Conservation (phyloP, 2,113 vertebrate genomes). For the Sander vitreus region DNA sequence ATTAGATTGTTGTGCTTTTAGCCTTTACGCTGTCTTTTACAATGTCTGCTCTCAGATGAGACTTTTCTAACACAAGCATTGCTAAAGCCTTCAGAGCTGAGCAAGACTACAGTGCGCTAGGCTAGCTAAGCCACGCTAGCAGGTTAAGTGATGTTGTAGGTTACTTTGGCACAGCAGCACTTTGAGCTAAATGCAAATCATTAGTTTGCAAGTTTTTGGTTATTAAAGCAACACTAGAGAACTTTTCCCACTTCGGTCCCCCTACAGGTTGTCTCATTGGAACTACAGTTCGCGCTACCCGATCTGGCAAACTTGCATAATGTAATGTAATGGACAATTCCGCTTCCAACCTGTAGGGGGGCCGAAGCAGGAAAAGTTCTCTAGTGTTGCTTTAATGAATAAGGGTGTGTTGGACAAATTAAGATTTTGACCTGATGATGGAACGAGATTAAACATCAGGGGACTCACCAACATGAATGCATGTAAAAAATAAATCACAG, state of each 20-base stretch:
- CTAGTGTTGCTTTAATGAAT: too few relatives aligned
- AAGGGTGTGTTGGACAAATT: background rate
- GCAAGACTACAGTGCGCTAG: too few relatives aligned
- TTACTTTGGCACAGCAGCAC: background rate
- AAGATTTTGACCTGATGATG: background rate
- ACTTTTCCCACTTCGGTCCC: too few relatives aligned
- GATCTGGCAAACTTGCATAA: too few relatives aligned
- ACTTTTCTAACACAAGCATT: background rate
- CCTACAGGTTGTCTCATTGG: too few relatives aligned
- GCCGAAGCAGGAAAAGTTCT: too few relatives aligned
- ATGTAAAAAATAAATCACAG: background rate
- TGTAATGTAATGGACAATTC: too few relatives aligned
- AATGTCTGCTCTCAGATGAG: background rate
- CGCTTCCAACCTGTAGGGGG: too few relatives aligned
- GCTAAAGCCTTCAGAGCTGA: background rate
- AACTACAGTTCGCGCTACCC: too few relatives aligned
- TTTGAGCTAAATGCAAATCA: background rate
- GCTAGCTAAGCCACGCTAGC: background rate
- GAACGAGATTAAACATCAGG: background rate
- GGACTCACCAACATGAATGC: background rate
- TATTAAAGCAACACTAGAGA: too few relatives aligned
- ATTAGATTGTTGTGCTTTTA: background rate
- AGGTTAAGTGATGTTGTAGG: background rate
- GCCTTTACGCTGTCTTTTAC: too few relatives aligned
- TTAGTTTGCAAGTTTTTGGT: too few relatives aligned